Evolutionary conservation across 2,888 invertebrate genomes (phyloP), one percentile per base, ranked within the genome.

Genomic region (Drosophila atroscutellata): DNA sequence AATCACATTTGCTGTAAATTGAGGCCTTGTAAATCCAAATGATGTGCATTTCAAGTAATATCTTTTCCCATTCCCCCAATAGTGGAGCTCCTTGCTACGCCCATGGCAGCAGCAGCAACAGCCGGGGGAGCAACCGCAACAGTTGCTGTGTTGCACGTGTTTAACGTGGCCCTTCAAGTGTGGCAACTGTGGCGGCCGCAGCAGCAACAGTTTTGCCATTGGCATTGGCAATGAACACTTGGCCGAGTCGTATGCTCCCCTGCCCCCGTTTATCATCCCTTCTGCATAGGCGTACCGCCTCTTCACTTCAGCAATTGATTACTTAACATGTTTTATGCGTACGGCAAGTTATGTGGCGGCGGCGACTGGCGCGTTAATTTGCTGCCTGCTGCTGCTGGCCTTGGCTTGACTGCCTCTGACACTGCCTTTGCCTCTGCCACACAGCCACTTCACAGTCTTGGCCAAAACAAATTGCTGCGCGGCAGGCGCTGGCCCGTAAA

Each of bases 281-380:
- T 54, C 1, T n/a, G 8, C 37, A 24, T 34, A 15, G 62, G 30
- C 42, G 28, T 28, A 47, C 61, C 51, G 55, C 68, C 68, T 66
- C 65, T 61, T 30, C 59, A 67, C 80, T 62, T 63, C 72, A 58
- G 87, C 91, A 91, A 91, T 91, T 91, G 92, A 91, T 91, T 91
- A 91, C 86, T 91, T 87, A 91, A 86, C 92, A 90, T 91, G 91
- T 91, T 89, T 83, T 90, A 85, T 81, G 84, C 89, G 89, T 86
- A 86, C 86, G 84, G 79, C 72, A 70, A 82, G 86, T 85, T 89
- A 90, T 91, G 88, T 79, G 80, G 79, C 89, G 73, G 87, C 76
- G 77, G 79, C 89, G 71, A 83, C 89, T 88, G 89, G 72, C 81
- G 84, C 89, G 84, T 84, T 88, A 88, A 84, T 84, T 88, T 89